A percentile compares a stretch with the other conserved stretches of the same genome.
Evolutionary conservation across 2,113 vertebrate genomes (phyloP).

Genomic region (Rattus rattus): DNA sequence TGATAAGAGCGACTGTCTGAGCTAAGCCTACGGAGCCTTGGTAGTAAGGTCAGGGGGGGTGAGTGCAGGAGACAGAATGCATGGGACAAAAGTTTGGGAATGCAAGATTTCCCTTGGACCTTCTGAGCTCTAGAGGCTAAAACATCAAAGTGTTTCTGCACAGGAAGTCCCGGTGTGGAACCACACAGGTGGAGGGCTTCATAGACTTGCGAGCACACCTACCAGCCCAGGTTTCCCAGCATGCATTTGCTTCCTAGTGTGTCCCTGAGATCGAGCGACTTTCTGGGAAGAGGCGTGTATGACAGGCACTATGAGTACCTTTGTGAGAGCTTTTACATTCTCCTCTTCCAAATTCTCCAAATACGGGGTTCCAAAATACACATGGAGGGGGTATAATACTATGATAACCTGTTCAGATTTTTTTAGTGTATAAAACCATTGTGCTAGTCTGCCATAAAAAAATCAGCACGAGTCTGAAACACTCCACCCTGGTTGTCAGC

Average conservation of each 20-base stretch:
- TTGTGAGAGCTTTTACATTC: neutral
- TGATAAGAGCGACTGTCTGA: neutral
- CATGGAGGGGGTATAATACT: neutral
- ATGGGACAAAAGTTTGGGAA: neutral
- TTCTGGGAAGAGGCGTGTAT: neutral
- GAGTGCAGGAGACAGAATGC: neutral
- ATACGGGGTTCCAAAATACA: neutral
- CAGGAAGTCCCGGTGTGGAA: accelerated
- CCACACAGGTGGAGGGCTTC: neutral
- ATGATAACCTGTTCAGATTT: neutral
- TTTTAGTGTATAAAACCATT: neutral
- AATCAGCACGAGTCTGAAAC: neutral
- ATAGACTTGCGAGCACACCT: neutral
- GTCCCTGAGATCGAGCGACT: neutral
- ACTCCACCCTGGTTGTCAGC: neutral
- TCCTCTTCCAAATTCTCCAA: neutral
- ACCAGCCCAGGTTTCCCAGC: neutral
- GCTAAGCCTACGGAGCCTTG: neutral
- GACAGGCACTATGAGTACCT: neutral
- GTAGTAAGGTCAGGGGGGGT: neutral
- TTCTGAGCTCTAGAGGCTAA: neutral
- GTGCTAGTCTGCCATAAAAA: neutral
- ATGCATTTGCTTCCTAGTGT: neutral
- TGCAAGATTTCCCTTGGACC: neutral
- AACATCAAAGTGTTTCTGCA: neutral